These are phyloP conservation scores for Aphaenogaster rudis DNA, from an alignment of 1,140 invertebrate species.

Conservation along the genomic window DNA sequence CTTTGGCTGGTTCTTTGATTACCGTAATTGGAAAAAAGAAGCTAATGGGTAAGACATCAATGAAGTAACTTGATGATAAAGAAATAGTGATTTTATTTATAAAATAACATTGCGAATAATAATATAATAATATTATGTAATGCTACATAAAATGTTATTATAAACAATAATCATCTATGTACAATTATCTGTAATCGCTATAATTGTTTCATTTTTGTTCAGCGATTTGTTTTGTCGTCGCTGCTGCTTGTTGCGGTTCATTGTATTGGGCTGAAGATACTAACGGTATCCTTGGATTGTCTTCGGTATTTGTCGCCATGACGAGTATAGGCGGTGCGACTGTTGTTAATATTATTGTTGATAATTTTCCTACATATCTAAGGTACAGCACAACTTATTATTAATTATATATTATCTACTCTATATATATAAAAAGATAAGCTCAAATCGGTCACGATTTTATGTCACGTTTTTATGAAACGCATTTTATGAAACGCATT, in stretches of 20 bases:
- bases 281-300: slow-evolving; percentile 80
- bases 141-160: not conserved
- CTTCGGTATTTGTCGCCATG: slow-evolving; percentile 82
- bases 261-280: slow-evolving; percentile 81
- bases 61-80: not conserved
- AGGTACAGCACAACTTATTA: slow-evolving; percentile 70
- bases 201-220: slow-evolving; percentile 36
- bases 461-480: too few species aligned
- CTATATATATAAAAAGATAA: too few species aligned
- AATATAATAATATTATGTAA: not conserved
- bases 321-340: slow-evolving; percentile 82
- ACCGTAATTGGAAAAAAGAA: slow-evolving; percentile 83
- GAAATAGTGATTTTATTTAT: not conserved
- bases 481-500: too few species aligned
- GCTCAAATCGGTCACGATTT: too few species aligned
- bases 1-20: slow-evolving; percentile 82
- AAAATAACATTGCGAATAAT: not conserved
- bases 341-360: slow-evolving; percentile 82
- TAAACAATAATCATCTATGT: not conserved
- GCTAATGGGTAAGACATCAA: slow-evolving; percentile 78
- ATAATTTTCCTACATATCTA: slow-evolving; percentile 82
- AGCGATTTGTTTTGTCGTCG: slow-evolving; percentile 81
- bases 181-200: not conserved
- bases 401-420: too few species aligned
- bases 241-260: slow-evolving; percentile 79